Percentiles rank a stretch among this genome's conserved stretches.
Evolutionary conservation across 2,888 invertebrate species (phyloP).

Genomic region (Habroteleia sp.): DNA sequence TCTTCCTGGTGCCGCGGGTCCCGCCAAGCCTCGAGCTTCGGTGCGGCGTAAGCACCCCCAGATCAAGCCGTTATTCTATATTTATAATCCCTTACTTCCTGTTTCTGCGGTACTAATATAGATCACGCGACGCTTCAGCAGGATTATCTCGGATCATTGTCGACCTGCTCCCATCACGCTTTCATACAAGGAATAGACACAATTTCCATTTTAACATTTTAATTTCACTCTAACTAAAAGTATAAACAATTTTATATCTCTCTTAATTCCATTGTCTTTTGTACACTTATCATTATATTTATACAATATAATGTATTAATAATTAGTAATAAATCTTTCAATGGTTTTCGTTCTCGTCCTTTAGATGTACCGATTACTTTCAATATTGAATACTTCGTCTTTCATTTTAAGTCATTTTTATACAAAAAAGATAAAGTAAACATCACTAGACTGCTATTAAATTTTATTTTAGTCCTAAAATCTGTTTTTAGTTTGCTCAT

Average conservation of each 20-base stretch:
- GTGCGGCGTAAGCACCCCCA: conserved; percentile 37
- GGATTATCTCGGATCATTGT: conserved; percentile 55
- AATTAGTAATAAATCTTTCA: too few relatives aligned
- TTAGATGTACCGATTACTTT: too few relatives aligned
- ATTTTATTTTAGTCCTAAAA: conserved; percentile 21
- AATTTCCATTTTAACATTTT: conserved; percentile 14
- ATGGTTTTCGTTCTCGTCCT: too few relatives aligned
- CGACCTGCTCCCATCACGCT: conserved; percentile 41
- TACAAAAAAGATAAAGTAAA: background rate
- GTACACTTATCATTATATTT: too few relatives aligned
- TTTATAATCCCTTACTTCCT: conserved; percentile 66
- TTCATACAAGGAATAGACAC: conserved; percentile 13
- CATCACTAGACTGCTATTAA: conserved; percentile 9
- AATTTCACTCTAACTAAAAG: too few relatives aligned
- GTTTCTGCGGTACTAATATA: conserved; percentile 63
- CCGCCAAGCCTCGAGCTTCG: conserved; percentile 25
- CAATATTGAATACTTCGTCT: background rate
- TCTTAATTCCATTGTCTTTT: too few relatives aligned
- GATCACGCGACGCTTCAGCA: conserved; percentile 55
- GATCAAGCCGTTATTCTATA: conserved; percentile 62
- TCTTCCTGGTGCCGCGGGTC: conserved; percentile 51
- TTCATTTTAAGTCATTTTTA: background rate
- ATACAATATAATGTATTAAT: too few relatives aligned
- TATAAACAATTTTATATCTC: too few relatives aligned
- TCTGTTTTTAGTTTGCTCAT: conserved; percentile 8